These are phyloP conservation scores for Autographa gamma DNA, from an alignment of 2,888 invertebrate species.

Conservation along the genomic window DNA sequence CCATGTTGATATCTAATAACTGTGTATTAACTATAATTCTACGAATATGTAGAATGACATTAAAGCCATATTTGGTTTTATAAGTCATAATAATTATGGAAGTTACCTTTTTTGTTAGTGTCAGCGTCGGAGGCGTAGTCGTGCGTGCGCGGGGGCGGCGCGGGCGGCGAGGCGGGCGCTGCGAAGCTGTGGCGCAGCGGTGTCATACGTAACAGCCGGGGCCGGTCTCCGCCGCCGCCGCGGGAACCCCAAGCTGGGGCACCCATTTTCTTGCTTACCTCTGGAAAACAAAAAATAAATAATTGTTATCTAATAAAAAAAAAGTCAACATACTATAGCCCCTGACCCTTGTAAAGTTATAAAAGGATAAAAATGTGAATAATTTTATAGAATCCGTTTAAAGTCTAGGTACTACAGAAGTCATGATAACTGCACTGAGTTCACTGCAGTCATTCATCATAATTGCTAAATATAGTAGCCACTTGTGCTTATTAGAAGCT, in stretches of 20 bases:
- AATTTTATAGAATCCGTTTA: slow-evolving; percentile 23
- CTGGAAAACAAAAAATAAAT: slow-evolving; percentile 51
- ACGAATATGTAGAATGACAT: slow-evolving; percentile 16
- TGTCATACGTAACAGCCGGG: slow-evolving; percentile 89
- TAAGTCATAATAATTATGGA: slow-evolving; percentile 37
- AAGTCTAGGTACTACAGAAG: slow-evolving; percentile 28
- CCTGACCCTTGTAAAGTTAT: too few relatives aligned
- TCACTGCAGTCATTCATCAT: slow-evolving; percentile 72
- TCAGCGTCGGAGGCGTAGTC: slow-evolving; percentile 90
- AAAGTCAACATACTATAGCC: not conserved
- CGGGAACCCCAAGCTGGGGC: slow-evolving; percentile 87
- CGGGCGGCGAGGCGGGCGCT: slow-evolving; percentile 84
- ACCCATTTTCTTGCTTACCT: slow-evolving; percentile 74
- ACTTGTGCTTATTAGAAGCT: slow-evolving; percentile 72
- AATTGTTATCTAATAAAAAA: not conserved
- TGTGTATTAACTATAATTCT: not conserved
- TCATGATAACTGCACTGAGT: slow-evolving; percentile 51
- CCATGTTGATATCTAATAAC: not conserved
- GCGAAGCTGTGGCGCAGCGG: slow-evolving; percentile 89
- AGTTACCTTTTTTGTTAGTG: slow-evolving; percentile 88
- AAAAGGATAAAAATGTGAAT: too few relatives aligned
- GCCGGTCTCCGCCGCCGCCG: slow-evolving; percentile 85
- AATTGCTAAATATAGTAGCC: slow-evolving; percentile 77
- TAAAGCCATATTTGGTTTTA: slow-evolving; percentile 25
- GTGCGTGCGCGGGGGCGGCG: slow-evolving; percentile 78